Conservation (phyloP, 2,113 vertebrate species). For the Columba janthina region DNA sequence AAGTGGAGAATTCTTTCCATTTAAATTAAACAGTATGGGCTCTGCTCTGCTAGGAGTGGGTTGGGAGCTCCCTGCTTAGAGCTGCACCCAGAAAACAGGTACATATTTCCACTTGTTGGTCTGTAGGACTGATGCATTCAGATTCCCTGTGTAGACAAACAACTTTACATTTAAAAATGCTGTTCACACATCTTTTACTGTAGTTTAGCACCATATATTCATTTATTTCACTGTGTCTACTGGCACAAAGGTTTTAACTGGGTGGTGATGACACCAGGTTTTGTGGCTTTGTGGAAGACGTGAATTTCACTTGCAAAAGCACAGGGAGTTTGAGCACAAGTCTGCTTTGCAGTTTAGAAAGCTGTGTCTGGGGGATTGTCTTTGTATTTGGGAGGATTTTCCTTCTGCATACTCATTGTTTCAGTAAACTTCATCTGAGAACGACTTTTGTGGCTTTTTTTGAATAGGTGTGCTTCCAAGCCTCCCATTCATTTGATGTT, state of each 20-base stretch:
- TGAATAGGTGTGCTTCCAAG: neutral
- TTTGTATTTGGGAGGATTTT: neutral
- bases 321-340: neutral
- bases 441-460: neutral
- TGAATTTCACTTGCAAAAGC: neutral
- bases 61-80: neutral
- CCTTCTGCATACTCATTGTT: neutral
- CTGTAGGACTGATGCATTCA: neutral
- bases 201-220: neutral
- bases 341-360: neutral
- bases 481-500: neutral
- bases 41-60: neutral
- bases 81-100: neutral
- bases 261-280: neutral
- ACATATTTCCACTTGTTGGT: neutral
- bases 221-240: neutral
- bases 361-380: neutral
- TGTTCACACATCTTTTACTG: neutral
- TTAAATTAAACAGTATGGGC: neutral
- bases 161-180: neutral
- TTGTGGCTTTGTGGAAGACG: neutral
- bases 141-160: neutral
- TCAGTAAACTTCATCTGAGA: neutral
- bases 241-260: neutral
- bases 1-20: constrained; percentile 4